These are phyloP conservation scores for Arothron firmamentum DNA, from an alignment of 2,113 vertebrate species.

Conservation along the genomic window DNA sequence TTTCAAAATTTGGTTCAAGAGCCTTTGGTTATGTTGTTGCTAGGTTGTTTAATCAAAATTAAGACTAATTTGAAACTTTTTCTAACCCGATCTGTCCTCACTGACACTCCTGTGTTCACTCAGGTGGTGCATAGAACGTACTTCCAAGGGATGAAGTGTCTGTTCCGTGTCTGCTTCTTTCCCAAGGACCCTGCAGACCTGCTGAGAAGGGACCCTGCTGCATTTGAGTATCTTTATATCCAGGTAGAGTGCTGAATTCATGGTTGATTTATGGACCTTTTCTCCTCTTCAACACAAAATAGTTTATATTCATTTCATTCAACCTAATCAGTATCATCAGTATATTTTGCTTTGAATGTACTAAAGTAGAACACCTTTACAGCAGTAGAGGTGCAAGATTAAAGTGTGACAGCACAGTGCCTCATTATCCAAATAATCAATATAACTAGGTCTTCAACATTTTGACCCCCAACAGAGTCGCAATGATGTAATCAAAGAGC, in stretches of 20 bases:
- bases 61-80: too few species aligned
- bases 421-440: neutral
- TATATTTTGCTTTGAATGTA: too few species aligned
- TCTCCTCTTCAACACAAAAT: too few species aligned
- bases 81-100: neutral
- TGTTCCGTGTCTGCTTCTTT: constrained; percentile 97
- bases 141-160: constrained; percentile 97
- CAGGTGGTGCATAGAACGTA: constrained; percentile 98
- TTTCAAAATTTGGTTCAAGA: too few species aligned
- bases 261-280: constrained; percentile 10
- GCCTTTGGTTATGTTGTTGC: too few species aligned
- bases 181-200: constrained; percentile 96
- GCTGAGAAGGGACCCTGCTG: constrained; percentile 88
- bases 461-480: constrained; percentile 80
- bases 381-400: too few species aligned
- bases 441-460: constrained; percentile 1
- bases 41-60: neutral
- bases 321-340: too few species aligned
- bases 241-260: constrained; percentile 77
- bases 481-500: constrained; percentile 96
- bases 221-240: constrained; percentile 97
- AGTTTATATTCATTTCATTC: too few species aligned
- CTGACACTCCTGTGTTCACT: constrained; percentile 29
- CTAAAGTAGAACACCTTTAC: too few species aligned
- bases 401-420: neutral